A percentile compares a stretch with the other conserved stretches of the same genome.
Conservation (phyloP, 2,113 vertebrate species). For the Chionomys nivalis region DNA sequence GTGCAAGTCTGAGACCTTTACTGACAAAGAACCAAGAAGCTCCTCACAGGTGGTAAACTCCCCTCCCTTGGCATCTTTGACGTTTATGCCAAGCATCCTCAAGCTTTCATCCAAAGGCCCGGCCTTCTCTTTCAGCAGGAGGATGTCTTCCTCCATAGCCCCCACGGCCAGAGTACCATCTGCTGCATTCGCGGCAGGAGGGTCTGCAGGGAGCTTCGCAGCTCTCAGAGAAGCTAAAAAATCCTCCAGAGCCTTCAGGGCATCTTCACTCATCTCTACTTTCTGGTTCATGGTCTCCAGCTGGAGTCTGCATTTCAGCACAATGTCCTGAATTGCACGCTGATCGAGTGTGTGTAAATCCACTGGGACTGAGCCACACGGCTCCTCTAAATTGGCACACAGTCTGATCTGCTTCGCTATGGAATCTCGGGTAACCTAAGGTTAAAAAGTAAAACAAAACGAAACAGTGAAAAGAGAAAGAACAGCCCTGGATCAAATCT, state of each 20-base stretch:
- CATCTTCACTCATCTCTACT: slow-evolving; percentile 86
- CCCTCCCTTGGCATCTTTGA: slow-evolving; percentile 83
- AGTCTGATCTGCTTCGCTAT: slow-evolving; percentile 87
- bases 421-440: slow-evolving; percentile 82
- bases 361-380: slow-evolving; percentile 75
- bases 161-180: slow-evolving; percentile 78
- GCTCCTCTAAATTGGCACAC: slow-evolving; percentile 86
- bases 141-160: slow-evolving; percentile 83
- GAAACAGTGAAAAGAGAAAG: neutral
- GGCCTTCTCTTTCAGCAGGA: slow-evolving; percentile 88
- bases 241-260: slow-evolving; percentile 88
- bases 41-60: slow-evolving; percentile 88
- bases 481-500: neutral
- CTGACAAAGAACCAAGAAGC: slow-evolving; percentile 85
- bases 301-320: slow-evolving; percentile 86
- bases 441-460: neutral
- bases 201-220: slow-evolving; percentile 77
- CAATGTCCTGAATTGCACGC: slow-evolving; percentile 84
- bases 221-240: slow-evolving; percentile 91
- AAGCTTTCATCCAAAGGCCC: slow-evolving; percentile 89
- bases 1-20: slow-evolving; percentile 72
- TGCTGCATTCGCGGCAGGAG: slow-evolving; percentile 77
- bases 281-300: slow-evolving; percentile 88
- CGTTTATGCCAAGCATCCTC: slow-evolving; percentile 84
- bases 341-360: slow-evolving; percentile 89